phyloP scores from a whole-genome alignment of 2,888 invertebrate species.

The Drosophila mayaguana region DNA sequence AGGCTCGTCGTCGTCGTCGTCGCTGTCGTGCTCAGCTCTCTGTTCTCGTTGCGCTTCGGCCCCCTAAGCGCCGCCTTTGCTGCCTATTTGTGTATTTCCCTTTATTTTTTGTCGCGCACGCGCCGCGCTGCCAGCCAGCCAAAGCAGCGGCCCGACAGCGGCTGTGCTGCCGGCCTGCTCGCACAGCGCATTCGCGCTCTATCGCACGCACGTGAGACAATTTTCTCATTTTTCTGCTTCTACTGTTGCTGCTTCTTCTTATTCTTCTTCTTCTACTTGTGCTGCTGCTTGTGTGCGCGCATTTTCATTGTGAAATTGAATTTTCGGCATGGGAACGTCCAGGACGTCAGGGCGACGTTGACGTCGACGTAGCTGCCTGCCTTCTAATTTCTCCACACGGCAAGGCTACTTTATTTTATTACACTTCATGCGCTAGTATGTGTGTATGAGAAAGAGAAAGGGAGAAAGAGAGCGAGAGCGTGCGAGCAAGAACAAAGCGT shows the following conservation, averaged over 20 bases:
- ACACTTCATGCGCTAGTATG: slow-evolving; percentile 65
- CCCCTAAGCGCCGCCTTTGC: slow-evolving; percentile 79
- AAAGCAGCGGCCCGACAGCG: slow-evolving; percentile 56
- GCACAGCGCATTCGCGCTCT: slow-evolving; percentile 12
- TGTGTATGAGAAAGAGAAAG: slow-evolving; percentile 28
- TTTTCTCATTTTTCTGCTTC: slow-evolving; percentile 81
- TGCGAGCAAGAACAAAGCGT: slow-evolving; percentile 47
- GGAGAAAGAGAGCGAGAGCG: slow-evolving; percentile 54
- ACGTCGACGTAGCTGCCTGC: slow-evolving; percentile 31
- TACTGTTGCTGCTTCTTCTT: slow-evolving; percentile 40
- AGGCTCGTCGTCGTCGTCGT: slow-evolving; percentile 18
- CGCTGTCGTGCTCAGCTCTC: slow-evolving; percentile 6
- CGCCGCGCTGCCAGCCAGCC: slow-evolving; percentile 72
- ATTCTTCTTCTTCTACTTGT: neutral
- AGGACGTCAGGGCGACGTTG: slow-evolving; percentile 41
- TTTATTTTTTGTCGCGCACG: slow-evolving; percentile 71
- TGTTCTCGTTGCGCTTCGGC: slow-evolving; percentile 29
- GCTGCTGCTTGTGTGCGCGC: slow-evolving; percentile 44
- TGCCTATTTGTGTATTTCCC: slow-evolving; percentile 62
- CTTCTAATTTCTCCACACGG: slow-evolving; percentile 70
- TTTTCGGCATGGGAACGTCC: slow-evolving; percentile 78
- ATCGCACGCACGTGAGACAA: slow-evolving; percentile 72
- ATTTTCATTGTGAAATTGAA: slow-evolving; percentile 83
- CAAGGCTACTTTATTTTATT: slow-evolving; percentile 83
- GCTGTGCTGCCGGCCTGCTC: slow-evolving; percentile 19